These are phyloP conservation scores for Xenopus laevis DNA, from an alignment of 2,113 vertebrate genomes.

Conservation along the genomic window DNA sequence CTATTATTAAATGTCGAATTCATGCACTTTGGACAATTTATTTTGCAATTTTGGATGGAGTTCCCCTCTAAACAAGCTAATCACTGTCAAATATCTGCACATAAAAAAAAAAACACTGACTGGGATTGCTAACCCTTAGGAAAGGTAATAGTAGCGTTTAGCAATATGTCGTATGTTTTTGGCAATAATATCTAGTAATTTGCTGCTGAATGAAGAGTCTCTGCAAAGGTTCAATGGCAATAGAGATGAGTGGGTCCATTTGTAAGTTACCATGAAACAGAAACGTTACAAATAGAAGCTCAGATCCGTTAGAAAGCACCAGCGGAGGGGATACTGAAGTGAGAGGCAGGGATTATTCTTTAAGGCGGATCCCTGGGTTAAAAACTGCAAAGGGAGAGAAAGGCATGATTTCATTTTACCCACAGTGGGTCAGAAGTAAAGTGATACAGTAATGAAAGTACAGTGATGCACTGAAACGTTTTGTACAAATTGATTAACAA, in stretches of 20 bases:
- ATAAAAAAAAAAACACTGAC: neutral
- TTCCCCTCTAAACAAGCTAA: neutral
- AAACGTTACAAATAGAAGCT: slow-evolving; percentile 7
- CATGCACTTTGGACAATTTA: too few species aligned
- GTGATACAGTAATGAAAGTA: too few species aligned
- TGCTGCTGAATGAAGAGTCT: slow-evolving; percentile 25
- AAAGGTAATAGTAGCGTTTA: slow-evolving; percentile 26
- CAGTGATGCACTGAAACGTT: too few species aligned
- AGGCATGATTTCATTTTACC: too few species aligned
- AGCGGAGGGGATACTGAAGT: neutral
- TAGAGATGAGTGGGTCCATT: slow-evolving; percentile 21
- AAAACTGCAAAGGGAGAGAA: too few species aligned
- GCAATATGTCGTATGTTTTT: slow-evolving; percentile 13
- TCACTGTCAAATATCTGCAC: neutral
- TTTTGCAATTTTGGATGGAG: too few species aligned
- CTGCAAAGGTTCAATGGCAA: slow-evolving; percentile 3
- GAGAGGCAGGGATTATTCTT: too few species aligned
- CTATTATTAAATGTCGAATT: too few species aligned
- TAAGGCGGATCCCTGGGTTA: too few species aligned
- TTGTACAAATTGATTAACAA: too few species aligned
- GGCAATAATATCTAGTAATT: slow-evolving; percentile 29
- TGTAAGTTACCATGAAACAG: slow-evolving; percentile 12
- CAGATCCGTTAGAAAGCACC: neutral
- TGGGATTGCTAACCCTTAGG: slow-evolving; percentile 9
- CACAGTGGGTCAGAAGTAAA: too few species aligned